These are phyloP conservation scores for Desmodus rotundus DNA, from an alignment of 2,113 vertebrate genomes.

Conservation along the genomic window DNA sequence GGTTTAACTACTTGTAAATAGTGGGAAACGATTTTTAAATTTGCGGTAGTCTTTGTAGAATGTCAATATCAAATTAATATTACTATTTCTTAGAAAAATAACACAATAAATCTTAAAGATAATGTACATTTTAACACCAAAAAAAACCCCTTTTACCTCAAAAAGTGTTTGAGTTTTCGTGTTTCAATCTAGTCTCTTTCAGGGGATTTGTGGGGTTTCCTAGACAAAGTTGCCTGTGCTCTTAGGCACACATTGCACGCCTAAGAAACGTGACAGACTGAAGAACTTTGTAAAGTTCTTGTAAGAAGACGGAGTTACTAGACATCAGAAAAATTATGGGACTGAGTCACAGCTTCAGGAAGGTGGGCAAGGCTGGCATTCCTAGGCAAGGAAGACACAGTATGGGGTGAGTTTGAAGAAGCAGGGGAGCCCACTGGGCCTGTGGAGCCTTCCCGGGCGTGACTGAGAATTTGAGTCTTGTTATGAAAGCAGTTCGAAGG, in stretches of 20 bases:
- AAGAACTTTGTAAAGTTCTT: background rate
- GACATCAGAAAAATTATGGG: background rate
- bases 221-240: background rate
- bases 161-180: background rate
- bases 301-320: background rate
- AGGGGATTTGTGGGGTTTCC: background rate
- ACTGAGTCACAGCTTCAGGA: background rate
- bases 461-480: background rate
- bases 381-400: background rate
- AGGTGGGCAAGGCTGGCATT: background rate
- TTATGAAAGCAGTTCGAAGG: background rate
- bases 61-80: conserved; percentile 5
- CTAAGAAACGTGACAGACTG: background rate
- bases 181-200: conserved; percentile 1
- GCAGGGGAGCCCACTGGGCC: background rate
- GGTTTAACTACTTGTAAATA: background rate
- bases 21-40: background rate
- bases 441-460: background rate
- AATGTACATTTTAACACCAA: background rate
- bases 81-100: conserved; percentile 29
- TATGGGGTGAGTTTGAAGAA: background rate
- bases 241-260: background rate
- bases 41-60: conserved; percentile 12
- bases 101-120: background rate
- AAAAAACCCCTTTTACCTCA: background rate